Conservation (phyloP, 2,113 vertebrate genomes). For the Dromiciops gliroides region DNA sequence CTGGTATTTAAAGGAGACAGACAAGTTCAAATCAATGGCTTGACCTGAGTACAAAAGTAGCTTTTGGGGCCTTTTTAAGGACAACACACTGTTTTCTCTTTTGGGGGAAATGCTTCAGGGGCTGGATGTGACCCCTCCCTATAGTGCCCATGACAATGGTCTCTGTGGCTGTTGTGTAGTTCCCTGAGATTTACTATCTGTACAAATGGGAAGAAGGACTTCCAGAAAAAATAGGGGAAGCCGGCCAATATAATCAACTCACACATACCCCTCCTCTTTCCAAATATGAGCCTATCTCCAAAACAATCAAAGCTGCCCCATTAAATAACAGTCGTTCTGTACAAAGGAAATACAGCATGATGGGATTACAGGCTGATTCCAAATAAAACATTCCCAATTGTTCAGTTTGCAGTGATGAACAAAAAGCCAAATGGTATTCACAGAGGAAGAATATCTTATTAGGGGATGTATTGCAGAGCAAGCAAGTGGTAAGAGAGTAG, state of each 20-base stretch:
- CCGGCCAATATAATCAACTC: slow-evolving; percentile 76
- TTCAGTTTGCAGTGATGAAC: slow-evolving; percentile 68
- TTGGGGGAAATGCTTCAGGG: not conserved
- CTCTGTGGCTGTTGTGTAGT: slow-evolving; percentile 43
- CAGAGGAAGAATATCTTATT: slow-evolving; percentile 14
- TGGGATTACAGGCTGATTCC: slow-evolving; percentile 60
- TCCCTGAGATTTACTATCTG: slow-evolving; percentile 64
- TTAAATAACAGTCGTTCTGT: slow-evolving; percentile 78
- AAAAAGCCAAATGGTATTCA: slow-evolving; percentile 64
- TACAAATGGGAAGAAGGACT: slow-evolving; percentile 55
- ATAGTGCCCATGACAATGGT: slow-evolving; percentile 30
- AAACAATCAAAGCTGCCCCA: slow-evolving; percentile 79
- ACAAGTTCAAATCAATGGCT: not conserved
- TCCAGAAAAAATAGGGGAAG: slow-evolving; percentile 80
- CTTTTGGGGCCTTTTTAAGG: not conserved
- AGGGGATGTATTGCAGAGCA: not conserved
- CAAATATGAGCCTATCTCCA: slow-evolving; percentile 75
- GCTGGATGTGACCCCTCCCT: accelerated
- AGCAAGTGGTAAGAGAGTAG: accelerated
- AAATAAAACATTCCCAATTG: slow-evolving; percentile 81
- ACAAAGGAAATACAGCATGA: slow-evolving; percentile 78
- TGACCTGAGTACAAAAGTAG: not conserved
- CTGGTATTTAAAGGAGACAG: not conserved
- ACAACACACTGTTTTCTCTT: not conserved
- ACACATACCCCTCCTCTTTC: slow-evolving; percentile 70